Evolutionary conservation across 2,113 vertebrate genomes (phyloP).

Genomic region (Butastur rufipennis): DNA sequence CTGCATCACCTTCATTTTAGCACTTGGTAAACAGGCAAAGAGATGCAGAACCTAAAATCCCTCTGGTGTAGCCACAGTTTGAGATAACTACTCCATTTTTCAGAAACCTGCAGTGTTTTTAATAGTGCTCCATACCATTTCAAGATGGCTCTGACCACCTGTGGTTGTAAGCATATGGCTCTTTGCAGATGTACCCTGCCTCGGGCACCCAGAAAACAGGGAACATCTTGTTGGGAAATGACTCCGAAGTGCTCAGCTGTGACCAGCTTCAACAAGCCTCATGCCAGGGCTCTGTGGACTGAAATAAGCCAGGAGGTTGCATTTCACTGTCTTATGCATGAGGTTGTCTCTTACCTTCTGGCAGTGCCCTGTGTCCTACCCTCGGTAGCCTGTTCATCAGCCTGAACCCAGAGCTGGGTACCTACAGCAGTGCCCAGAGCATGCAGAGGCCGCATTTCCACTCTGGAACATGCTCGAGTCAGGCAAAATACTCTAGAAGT

Average conservation of each 20-base stretch:
- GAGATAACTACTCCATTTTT: not conserved
- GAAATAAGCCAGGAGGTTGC: not conserved
- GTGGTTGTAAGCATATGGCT: not conserved
- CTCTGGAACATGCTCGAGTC: not conserved
- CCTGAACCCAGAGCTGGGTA: not conserved
- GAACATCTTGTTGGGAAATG: not conserved
- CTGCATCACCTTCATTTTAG: not conserved
- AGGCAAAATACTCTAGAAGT: not conserved
- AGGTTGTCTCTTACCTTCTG: not conserved
- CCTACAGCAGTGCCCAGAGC: not conserved
- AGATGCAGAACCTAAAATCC: not conserved
- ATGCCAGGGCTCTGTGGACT: accelerated
- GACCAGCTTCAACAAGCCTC: not conserved
- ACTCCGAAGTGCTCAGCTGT: not conserved
- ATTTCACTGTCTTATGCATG: accelerated
- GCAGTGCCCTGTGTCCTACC: no score
- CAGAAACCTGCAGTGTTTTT: not conserved
- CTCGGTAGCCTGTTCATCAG: not conserved
- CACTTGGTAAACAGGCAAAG: not conserved
- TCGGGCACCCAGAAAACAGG: not conserved
- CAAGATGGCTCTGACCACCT: accelerated
- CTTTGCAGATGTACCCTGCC: not conserved
- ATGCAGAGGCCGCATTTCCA: not conserved
- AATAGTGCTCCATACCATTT: not conserved
- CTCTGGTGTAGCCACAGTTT: not conserved